A percentile compares a stretch with the other conserved stretches of the same genome.
Conservation (phyloP, 1,140 invertebrate genomes). For the Euschistus heros region DNA sequence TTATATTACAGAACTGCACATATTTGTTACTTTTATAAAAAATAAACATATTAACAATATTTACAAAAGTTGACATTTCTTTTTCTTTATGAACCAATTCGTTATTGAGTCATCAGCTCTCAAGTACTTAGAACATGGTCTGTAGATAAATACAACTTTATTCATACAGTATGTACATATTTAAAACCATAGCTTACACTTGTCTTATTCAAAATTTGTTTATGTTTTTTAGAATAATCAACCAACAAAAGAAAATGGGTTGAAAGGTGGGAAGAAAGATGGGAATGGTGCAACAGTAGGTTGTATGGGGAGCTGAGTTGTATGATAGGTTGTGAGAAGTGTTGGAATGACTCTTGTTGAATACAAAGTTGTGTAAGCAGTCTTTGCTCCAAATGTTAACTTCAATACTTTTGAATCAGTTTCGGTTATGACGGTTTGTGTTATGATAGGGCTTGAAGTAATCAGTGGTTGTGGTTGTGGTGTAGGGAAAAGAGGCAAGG, state of each 20-base stretch:
- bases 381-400: slow-evolving; percentile 77
- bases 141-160: too few relatives aligned
- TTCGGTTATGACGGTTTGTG: slow-evolving; percentile 65
- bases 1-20: too few relatives aligned
- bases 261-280: slow-evolving; percentile 53
- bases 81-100: too few relatives aligned
- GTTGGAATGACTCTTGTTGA: slow-evolving; percentile 77
- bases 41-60: too few relatives aligned
- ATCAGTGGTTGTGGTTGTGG: slow-evolving; percentile 45
- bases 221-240: slow-evolving; percentile 30
- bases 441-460: slow-evolving; percentile 67
- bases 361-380: slow-evolving; percentile 73
- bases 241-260: slow-evolving; percentile 59
- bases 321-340: slow-evolving; percentile 66
- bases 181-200: too few relatives aligned
- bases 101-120: too few relatives aligned
- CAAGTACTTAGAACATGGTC: too few relatives aligned
- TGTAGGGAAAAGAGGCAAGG: slow-evolving; percentile 37
- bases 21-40: too few relatives aligned
- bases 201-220: too few relatives aligned
- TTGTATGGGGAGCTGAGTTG: slow-evolving; percentile 60
- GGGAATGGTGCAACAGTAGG: slow-evolving; percentile 52
- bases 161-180: too few relatives aligned
- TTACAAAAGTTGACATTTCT: too few relatives aligned
- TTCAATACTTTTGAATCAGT: slow-evolving; percentile 74